These are phyloP conservation scores for Oreortyx pictus DNA, from an alignment of 2,797 vertebrate species.

Conservation along the genomic window DNA sequence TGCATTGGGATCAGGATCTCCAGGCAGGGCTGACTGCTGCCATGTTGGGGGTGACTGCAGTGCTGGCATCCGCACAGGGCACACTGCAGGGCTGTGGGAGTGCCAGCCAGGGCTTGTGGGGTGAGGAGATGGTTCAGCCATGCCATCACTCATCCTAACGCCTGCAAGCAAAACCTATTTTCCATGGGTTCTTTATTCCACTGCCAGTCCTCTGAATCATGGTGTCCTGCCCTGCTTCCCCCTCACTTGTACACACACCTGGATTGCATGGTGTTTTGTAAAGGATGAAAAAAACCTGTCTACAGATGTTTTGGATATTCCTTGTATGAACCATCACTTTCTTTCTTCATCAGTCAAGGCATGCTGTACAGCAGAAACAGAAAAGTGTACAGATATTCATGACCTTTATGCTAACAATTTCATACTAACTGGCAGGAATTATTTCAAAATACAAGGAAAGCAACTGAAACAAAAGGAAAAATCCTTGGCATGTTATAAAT, in stretches of 20 bases:
- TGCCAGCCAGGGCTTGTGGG: not conserved
- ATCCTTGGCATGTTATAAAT: conserved; percentile 32
- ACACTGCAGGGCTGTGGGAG: not conserved
- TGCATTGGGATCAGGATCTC: not conserved
- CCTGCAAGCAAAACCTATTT: conserved; percentile 15
- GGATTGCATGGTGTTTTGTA: not conserved
- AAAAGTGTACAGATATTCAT: not conserved
- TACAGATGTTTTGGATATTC: not conserved
- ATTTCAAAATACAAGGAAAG: conserved; percentile 44
- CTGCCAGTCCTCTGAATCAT: conserved; percentile 52
- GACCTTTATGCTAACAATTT: not conserved
- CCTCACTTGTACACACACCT: not conserved
- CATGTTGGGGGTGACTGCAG: not conserved
- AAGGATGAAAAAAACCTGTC: not conserved
- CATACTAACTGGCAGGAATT: not conserved
- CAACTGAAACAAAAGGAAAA: not conserved
- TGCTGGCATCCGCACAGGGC: not conserved
- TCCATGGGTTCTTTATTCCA: conserved; percentile 13
- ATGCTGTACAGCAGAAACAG: not conserved
- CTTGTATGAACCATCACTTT: not conserved
- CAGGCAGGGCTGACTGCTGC: not conserved
- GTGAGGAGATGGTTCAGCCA: not conserved
- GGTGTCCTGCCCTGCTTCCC: not conserved
- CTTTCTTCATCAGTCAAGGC: not conserved
- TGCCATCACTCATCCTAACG: not conserved